Evolutionary conservation across 2,888 invertebrate genomes (phyloP), one percentile per base, ranked within the genome.

Genomic region (Aporophyla lueneburgensis): DNA sequence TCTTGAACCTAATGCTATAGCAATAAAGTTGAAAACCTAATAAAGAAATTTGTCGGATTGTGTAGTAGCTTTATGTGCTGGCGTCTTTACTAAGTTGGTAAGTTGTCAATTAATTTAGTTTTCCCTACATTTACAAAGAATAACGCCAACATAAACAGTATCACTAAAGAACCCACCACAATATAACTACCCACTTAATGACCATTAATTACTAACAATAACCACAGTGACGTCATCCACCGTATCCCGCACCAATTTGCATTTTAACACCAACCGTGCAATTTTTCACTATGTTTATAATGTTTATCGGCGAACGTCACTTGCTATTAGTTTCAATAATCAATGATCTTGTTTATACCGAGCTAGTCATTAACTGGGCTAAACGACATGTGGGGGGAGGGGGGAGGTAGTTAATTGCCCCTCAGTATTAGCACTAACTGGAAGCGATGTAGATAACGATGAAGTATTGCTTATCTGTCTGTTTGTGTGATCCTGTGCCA

Each of bases 381-480:
- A 78, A 78, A 77, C 61, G 73, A 77, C 54, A 69, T 73, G 67
- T 62, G 33, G 69, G 12, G 54, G 53, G 3, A 9, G 10, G 1
- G 58, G 33, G 62, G 61, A 16, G 66, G 66, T 56, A 61, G 70
- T 80, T 90, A 88, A 89, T 90, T 82, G 76, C 76, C 71, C 80
- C 71, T 78, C 79, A 85, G 78, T 86, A 84, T 86, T 80, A 87
- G 86, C 85, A 88, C 84, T 89, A 88, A 89, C 88, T 90, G 88
- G 91, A 88, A 89, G 77, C 65, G 88, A 88, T 88, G 76, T 33
- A 88, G 91, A 91, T 90, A 89, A 87, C 85, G 86, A 87, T 90
- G 88, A 89, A 86, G 80, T 69, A 91, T 87, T 72, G 84, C 80
- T 77, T 71, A 78, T 84, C 77, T 73, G 81, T 78, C 76, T 73